Evolutionary conservation across 2,113 vertebrate species (phyloP), one percentile per base, ranked within the genome.

Genomic region (Alosa alosa): DNA sequence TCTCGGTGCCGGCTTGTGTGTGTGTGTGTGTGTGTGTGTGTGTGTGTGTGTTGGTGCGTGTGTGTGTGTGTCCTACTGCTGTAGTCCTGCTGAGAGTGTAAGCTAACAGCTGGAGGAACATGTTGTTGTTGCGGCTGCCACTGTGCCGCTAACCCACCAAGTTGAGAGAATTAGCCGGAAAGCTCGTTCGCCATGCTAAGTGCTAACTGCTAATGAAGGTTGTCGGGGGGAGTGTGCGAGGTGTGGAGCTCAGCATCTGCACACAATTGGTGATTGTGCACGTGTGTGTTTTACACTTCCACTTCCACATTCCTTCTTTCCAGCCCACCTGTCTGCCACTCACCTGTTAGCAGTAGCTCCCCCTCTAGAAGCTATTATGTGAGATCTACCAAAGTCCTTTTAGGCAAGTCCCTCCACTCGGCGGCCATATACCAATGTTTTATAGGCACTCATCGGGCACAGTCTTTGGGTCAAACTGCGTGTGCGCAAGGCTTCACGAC

Each of bases 131-230:
- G 4, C 39, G 72, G 18, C 18, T 39, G 64, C 10, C 2, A 31
- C 64, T 36, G 72, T 78, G 72, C 13, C 13, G 72, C 36, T 39
- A 78, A 17, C 72, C 72, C 36, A 39, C 31, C 13, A 11, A 41
- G 36, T 15, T 78, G 11, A 2, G 7, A 36, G 45, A 47, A 44
- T 68, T 68, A 64, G 72, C 72, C 11, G 8, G 36, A 31, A 15
- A 41, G 72, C 9, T 31, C 31, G 39, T 78, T 39, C 17, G 31
- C 41, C 72, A 78, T 78, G 72, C 72, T 78, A 78, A 78, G 11
- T 4, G 31, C 64, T 72, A 72, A 36, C n/a, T 36, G 72, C 72
- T 78, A 78, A 78, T 78, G 72, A 78, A 78, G 72, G 72, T 36
- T 78, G 72, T 78, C 72, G 31, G 72, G 72, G 72, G 72, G 1